Conservation (phyloP, 2,888 invertebrate genomes). For the Parapristionchus giblindavisi region DNA sequence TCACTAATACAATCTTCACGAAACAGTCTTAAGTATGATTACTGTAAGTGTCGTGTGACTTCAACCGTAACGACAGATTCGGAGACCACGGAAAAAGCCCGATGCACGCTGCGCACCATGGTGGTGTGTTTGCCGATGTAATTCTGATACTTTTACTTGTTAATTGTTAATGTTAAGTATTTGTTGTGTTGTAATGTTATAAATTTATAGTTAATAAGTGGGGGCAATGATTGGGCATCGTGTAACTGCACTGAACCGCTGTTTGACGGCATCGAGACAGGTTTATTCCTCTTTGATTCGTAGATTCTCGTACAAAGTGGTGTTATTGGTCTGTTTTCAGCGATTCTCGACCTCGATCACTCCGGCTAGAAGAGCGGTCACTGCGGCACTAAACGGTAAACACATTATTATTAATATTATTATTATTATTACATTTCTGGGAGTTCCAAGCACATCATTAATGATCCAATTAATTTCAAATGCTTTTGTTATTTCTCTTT, state of each 20-base stretch:
- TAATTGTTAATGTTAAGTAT: background rate
- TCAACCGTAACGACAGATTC: too few species aligned
- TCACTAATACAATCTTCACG: too few species aligned
- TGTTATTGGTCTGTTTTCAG: background rate
- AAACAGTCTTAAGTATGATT: too few species aligned
- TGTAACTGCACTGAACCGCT: conserved; percentile 35
- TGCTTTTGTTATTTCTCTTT: background rate
- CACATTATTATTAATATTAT: background rate
- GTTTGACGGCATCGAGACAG: conserved; percentile 36
- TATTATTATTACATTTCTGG: background rate
- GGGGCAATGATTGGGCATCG: conserved; percentile 33
- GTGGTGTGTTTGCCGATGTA: background rate
- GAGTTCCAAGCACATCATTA: background rate
- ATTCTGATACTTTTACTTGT: conserved; percentile 12
- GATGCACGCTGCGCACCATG: background rate
- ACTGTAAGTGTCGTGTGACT: too few species aligned
- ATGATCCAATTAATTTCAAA: too few species aligned
- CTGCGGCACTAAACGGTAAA: conserved; percentile 16
- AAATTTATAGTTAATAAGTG: conserved; percentile 22
- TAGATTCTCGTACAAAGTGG: background rate
- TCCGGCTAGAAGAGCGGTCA: conserved; percentile 31
- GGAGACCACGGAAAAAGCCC: conserved; percentile 12
- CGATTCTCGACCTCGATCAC: conserved; percentile 38
- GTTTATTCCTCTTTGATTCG: background rate
- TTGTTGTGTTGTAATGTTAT: background rate